These are phyloP conservation scores for Tyria jacobaeae DNA, from an alignment of 2,888 invertebrate genomes.

Conservation along the genomic window DNA sequence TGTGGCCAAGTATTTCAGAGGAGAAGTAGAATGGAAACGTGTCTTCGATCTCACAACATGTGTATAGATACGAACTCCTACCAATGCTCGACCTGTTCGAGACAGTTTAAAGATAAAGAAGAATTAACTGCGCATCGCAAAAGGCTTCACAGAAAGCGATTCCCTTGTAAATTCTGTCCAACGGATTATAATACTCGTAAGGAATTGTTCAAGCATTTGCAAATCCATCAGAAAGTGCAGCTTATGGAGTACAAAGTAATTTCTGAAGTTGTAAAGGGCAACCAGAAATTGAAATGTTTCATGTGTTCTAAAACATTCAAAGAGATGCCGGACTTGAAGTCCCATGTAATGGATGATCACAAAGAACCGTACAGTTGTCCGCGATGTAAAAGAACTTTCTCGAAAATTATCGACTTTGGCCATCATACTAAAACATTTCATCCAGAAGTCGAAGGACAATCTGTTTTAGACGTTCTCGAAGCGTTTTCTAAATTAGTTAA, in stretches of 20 bases:
- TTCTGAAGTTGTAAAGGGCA: conserved; percentile 75
- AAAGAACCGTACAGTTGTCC: conserved; percentile 74
- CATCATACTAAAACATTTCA: conserved; percentile 76
- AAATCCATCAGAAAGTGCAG: conserved; percentile 79
- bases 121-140: conserved; percentile 71
- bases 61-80: conserved; percentile 57
- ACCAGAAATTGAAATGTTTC: conserved; percentile 76
- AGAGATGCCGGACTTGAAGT: conserved; percentile 73
- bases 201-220: conserved; percentile 77
- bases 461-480: conserved; percentile 75
- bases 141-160: conserved; percentile 72
- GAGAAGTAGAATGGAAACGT: conserved; percentile 76
- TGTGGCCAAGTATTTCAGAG: conserved; percentile 73
- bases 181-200: conserved; percentile 79
- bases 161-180: conserved; percentile 81
- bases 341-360: conserved; percentile 78
- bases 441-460: conserved; percentile 74
- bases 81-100: conserved; percentile 70
- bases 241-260: conserved; percentile 81
- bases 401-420: conserved; percentile 75
- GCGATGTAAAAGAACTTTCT: conserved; percentile 69
- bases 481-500: conserved; percentile 76
- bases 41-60: conserved; percentile 71
- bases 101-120: conserved; percentile 71
- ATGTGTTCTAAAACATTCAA: conserved; percentile 72